Evolutionary conservation across 2,113 vertebrate species (phyloP).

Genomic region (Athene cunicularia): DNA sequence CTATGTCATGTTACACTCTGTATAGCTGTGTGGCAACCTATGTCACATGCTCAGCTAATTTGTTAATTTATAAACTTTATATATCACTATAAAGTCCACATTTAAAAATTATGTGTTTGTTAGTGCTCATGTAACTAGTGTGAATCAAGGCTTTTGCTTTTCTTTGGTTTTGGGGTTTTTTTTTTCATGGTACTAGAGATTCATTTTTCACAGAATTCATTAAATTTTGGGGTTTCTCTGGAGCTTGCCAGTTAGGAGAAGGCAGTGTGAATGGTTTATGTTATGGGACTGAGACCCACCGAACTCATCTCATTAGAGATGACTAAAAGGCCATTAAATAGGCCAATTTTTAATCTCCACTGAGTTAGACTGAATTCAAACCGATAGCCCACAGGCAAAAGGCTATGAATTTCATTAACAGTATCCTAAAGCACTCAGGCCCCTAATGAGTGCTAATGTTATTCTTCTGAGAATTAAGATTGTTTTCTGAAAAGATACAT

Average conservation of each 20-base stretch:
- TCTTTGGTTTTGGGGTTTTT: neutral
- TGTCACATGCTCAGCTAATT: neutral
- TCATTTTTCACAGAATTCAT: neutral
- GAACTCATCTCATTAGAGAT: constrained; percentile 29
- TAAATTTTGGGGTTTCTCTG: neutral
- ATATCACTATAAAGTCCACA: neutral
- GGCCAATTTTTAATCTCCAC: constrained; percentile 45
- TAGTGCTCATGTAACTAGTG: neutral
- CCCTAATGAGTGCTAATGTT: constrained; percentile 58
- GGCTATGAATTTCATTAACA: constrained; percentile 58
- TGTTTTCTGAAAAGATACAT: constrained; percentile 62
- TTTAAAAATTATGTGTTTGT: neutral
- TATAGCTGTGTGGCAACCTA: neutral
- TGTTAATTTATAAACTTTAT: constrained; percentile 7
- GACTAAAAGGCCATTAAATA: constrained; percentile 46
- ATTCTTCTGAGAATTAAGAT: constrained; percentile 58
- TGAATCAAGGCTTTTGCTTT: neutral
- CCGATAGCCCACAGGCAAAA: constrained; percentile 51
- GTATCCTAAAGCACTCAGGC: constrained; percentile 18
- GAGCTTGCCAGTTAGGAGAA: neutral
- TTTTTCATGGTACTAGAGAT: neutral
- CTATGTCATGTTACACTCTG: neutral
- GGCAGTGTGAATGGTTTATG: neutral
- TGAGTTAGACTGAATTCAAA: constrained; percentile 39
- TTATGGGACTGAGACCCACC: neutral